Conservation (phyloP, 2,797 vertebrate species). For the Gallinago stenura region DNA sequence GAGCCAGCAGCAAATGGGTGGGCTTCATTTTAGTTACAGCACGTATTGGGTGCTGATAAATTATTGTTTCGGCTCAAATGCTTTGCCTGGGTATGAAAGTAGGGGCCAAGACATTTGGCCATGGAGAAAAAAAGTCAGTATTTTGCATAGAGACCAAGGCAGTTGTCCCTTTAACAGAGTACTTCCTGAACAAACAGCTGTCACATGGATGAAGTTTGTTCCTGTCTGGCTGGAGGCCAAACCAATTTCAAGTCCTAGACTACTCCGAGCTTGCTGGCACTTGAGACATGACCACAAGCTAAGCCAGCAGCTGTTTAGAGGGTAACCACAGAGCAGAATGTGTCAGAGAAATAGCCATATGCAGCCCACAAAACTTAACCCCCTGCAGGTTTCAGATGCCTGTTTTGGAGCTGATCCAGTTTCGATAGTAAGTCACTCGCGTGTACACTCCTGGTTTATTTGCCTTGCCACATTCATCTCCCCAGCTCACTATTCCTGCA, state of each 20-base stretch:
- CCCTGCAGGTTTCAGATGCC: slow-evolving; percentile 65
- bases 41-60: not conserved
- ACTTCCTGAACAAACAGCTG: not conserved
- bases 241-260: slow-evolving; percentile 16
- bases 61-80: not conserved
- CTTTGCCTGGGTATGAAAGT: not conserved
- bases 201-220: not conserved
- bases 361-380: not conserved
- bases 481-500: slow-evolving; percentile 83
- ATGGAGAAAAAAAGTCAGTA: not conserved
- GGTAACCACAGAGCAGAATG: slow-evolving; percentile 23
- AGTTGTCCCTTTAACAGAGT: not conserved
- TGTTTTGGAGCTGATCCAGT: slow-evolving; percentile 79
- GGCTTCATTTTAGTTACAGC: not conserved
- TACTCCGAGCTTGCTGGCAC: not conserved
- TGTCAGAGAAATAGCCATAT: not conserved
- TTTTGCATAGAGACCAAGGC: not conserved
- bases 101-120: not conserved
- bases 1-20: not conserved
- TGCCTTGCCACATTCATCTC: slow-evolving; percentile 75
- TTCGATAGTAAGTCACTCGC: slow-evolving; percentile 75
- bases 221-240: not conserved
- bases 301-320: not conserved
- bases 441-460: slow-evolving; percentile 83
- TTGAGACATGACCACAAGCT: not conserved